Conservation (phyloP, 1,140 invertebrate genomes). For the Eumaeus atala region DNA sequence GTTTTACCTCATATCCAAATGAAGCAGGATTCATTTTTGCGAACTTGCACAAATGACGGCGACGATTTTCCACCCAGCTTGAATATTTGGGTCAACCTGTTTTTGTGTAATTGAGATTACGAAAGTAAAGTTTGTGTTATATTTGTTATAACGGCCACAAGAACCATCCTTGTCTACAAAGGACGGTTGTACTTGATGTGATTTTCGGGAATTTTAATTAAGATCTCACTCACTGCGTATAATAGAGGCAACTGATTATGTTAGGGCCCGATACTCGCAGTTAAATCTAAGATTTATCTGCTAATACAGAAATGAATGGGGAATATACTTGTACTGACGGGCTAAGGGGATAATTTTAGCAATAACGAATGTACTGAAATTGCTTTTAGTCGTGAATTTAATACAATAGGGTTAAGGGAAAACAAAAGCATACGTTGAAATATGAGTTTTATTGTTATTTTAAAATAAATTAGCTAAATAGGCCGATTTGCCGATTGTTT, state of each 20-base stretch:
- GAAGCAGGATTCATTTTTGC: conserved; percentile 62
- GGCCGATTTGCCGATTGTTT: no score
- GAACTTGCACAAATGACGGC: conserved; percentile 65
- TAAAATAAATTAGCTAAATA: neutral
- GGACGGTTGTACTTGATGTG: conserved; percentile 56
- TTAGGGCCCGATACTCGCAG: conserved; percentile 34
- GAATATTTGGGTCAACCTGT: conserved; percentile 70
- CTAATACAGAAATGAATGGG: conserved; percentile 13
- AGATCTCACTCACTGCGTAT: conserved; percentile 60
- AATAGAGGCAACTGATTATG: conserved; percentile 60
- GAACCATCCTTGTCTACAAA: conserved; percentile 54
- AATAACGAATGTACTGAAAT: conserved; percentile 1
- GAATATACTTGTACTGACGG: conserved; percentile 3
- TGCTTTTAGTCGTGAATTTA: conserved; percentile 7
- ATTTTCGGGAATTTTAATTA: conserved; percentile 67
- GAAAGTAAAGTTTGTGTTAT: conserved; percentile 69
- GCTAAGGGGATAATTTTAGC: conserved; percentile 2
- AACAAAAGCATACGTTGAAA: neutral
- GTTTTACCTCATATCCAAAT: conserved; percentile 41
- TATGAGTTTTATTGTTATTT: conserved; percentile 2
- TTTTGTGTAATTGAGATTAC: conserved; percentile 69
- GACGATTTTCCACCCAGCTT: conserved; percentile 58
- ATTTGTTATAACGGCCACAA: conserved; percentile 61
- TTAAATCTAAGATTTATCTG: conserved; percentile 46
- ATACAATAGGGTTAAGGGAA: conserved; percentile 1